Conservation (phyloP, 2,888 invertebrate genomes). For the Empis stercorea region DNA sequence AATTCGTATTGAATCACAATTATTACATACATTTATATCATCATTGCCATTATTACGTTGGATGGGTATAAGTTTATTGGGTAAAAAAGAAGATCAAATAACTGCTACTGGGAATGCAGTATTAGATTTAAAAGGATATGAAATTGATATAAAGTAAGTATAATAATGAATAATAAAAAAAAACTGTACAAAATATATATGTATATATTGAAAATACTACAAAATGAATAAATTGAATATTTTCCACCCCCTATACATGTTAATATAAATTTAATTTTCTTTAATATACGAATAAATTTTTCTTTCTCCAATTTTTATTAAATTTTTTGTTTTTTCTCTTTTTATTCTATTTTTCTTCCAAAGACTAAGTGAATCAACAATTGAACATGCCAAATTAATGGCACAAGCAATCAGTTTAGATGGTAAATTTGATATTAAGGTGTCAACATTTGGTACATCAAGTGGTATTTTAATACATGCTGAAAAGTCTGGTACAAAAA, state of each 20-base stretch:
- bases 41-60: constrained; percentile 22
- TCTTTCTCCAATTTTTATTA: no score
- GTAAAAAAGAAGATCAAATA: constrained; percentile 25
- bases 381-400: constrained; percentile 25
- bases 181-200: background rate
- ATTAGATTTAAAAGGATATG: constrained; percentile 22
- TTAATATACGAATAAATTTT: no score
- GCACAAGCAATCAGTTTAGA: constrained; percentile 26
- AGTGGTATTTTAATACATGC: constrained; percentile 26
- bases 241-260: background rate
- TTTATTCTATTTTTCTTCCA: constrained; percentile 1
- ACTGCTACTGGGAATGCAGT: constrained; percentile 24
- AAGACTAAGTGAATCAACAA: constrained; percentile 26
- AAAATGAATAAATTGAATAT: no score
- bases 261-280: background rate
- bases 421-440: constrained; percentile 26
- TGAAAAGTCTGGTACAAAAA: constrained; percentile 24
- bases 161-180: background rate
- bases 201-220: no score
- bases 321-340: background rate
- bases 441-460: constrained; percentile 27
- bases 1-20: constrained; percentile 20
- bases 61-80: constrained; percentile 24
- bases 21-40: constrained; percentile 22
- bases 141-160: constrained; percentile 27